Evolutionary conservation across 2,113 vertebrate species (phyloP).

Genomic region (Zosterops japonicus): DNA sequence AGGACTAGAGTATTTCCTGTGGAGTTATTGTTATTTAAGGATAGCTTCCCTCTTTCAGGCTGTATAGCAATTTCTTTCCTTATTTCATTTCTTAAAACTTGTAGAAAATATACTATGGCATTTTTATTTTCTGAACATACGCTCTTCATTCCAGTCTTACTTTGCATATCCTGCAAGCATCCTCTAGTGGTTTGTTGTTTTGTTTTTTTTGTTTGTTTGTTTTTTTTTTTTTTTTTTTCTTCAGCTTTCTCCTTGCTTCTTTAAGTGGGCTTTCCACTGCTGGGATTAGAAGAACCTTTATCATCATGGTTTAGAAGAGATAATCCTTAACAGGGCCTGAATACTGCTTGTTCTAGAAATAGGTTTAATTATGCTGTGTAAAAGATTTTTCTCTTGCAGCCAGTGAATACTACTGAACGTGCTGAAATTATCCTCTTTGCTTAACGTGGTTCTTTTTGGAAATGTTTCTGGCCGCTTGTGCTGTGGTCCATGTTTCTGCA

Average conservation of each 20-base stretch:
- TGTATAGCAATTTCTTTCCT: neutral
- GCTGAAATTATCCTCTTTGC: neutral
- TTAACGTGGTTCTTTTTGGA: neutral
- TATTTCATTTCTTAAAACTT: neutral
- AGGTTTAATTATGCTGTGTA: neutral
- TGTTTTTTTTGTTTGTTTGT: rapidly evolving
- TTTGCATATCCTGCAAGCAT: neutral
- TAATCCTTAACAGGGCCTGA: neutral
- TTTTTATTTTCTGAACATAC: neutral
- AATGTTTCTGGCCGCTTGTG: neutral
- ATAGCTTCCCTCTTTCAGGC: neutral
- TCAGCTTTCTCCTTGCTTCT: neutral
- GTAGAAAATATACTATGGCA: neutral
- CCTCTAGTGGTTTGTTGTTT: neutral
- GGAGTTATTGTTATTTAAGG: neutral
- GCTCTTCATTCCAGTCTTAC: neutral
- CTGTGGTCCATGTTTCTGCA: neutral
- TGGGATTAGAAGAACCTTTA: neutral
- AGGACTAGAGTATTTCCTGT: neutral
- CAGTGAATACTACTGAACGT: neutral
- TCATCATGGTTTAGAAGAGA: neutral
- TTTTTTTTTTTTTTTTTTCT: neutral
- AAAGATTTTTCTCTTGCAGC: neutral
- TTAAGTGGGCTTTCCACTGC: neutral
- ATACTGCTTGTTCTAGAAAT: neutral